phyloP scores from a whole-genome alignment of 2,113 vertebrate genomes.

The Alaudala cheleensis region DNA sequence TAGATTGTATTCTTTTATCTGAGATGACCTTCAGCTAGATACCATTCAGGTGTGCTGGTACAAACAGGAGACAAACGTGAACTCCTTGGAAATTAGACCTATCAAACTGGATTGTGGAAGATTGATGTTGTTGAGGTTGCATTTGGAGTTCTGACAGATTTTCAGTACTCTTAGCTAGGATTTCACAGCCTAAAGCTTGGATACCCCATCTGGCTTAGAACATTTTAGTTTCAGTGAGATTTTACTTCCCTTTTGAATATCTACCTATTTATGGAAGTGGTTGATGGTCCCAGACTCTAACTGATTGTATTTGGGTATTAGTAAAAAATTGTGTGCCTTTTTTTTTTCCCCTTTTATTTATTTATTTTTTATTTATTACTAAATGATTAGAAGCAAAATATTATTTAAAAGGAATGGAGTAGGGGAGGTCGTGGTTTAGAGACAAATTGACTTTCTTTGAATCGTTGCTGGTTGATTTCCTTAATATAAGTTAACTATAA shows the following conservation, averaged over 20 bases:
- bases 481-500: not conserved
- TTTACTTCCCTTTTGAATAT: not conserved
- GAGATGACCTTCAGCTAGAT: not conserved
- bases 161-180: not conserved
- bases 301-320: not conserved
- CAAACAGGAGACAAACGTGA: not conserved
- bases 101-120: not conserved
- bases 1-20: not conserved
- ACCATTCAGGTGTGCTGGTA: not conserved
- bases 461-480: not conserved
- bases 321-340: accelerated
- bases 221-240: not conserved
- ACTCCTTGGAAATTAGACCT: not conserved
- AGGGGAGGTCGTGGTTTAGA: accelerated
- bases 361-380: not conserved
- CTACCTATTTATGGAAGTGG: not conserved
- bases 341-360: accelerated
- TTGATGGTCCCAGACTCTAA: not conserved
- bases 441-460: not conserved
- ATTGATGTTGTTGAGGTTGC: not conserved
- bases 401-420: not conserved
- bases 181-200: not conserved
- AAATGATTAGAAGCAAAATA: not conserved
- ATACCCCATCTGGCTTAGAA: not conserved
- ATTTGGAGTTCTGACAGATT: not conserved